Evolutionary conservation across 92 coral and sea anemone species (phyloP), one percentile per base, ranked within the genome.

Genomic region (Virgularia gustaviana): DNA sequence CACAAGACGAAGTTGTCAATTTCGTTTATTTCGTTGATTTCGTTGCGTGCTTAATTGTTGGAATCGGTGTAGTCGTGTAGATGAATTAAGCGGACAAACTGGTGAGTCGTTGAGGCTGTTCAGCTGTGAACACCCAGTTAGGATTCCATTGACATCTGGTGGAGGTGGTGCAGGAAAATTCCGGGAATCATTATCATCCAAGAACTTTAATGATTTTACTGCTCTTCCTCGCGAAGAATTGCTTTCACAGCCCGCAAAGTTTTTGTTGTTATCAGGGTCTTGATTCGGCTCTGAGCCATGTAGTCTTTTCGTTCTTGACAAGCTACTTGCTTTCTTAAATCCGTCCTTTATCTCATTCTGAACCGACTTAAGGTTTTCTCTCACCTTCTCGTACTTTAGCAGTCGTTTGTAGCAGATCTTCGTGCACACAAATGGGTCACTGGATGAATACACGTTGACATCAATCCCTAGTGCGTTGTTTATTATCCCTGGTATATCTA

Each of bases 401-500:
- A 79, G 60, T 39, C 30, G 77, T 34, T 70, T 70, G 53, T 78
- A 77, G 49, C 83, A 78, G 13, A 1, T 63, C 43, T 49, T 39
- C 7, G 35, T 78, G 19, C 83, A 70, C 12, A 78, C 36, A 59
- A 36, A 78, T 63, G 43, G 27, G 42, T 61, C 56, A 15, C 63
- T 57, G 25, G 56, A 61, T 33, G 76, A 43, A 36, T 63, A 63
- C 76, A 62, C 33, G 36, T 56, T 56, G 9, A 79, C 12, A 72
- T 70, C 73, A 29, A 61, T 71, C 63, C 63, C 79, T 45, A 79
- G 25, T 4, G 41, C 68, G 43, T 58, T 8, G 44, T 71, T 53
- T 3, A 79, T 72, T 25, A 79, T 32, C 53, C 57, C 44, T 60
- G 76, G 1, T 39, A 71, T 25, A 66, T 62, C 63, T 35, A 71